Percentiles rank a stretch among this genome's conserved stretches.
phyloP scores from a whole-genome alignment of 2,797 vertebrate species.

The Tarsius wallacei region DNA sequence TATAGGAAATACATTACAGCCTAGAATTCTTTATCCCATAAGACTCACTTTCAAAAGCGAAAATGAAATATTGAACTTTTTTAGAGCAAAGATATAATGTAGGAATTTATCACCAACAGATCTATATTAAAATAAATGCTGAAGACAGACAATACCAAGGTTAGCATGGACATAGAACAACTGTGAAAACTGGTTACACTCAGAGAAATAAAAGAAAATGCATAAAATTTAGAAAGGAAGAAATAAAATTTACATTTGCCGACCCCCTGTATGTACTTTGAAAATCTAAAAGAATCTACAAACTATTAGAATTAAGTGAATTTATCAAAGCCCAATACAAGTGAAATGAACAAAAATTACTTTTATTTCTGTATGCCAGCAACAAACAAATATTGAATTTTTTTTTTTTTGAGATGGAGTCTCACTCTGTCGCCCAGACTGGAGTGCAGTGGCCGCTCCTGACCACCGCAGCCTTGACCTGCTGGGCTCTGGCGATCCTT shows the following conservation, averaged over 20 bases:
- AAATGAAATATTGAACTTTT: slow-evolving; percentile 4
- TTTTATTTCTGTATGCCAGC: neutral
- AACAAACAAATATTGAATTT: neutral
- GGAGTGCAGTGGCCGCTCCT: too few species aligned
- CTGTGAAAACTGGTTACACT: neutral
- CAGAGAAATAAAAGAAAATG: neutral
- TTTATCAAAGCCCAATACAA: neutral
- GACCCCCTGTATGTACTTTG: neutral
- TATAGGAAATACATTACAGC: neutral
- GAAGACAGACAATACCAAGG: neutral
- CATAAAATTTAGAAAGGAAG: neutral
- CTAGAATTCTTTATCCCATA: neutral
- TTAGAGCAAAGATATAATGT: slow-evolving; percentile 1
- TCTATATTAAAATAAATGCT: neutral
- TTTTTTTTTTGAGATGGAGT: too few species aligned
- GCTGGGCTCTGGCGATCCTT: too few species aligned
- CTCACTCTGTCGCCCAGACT: too few species aligned
- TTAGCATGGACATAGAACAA: neutral
- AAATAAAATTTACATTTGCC: slow-evolving; percentile 9
- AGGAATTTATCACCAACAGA: neutral
- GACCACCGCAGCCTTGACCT: too few species aligned
- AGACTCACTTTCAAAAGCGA: neutral
- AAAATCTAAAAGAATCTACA: neutral
- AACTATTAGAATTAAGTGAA: slow-evolving; percentile 20
- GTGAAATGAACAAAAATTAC: neutral